A percentile compares a stretch with the other conserved stretches of the same genome.
These are phyloP conservation scores for Cryptosula pallasiana DNA, from an alignment of 2,888 invertebrate species.

Conservation along the genomic window DNA sequence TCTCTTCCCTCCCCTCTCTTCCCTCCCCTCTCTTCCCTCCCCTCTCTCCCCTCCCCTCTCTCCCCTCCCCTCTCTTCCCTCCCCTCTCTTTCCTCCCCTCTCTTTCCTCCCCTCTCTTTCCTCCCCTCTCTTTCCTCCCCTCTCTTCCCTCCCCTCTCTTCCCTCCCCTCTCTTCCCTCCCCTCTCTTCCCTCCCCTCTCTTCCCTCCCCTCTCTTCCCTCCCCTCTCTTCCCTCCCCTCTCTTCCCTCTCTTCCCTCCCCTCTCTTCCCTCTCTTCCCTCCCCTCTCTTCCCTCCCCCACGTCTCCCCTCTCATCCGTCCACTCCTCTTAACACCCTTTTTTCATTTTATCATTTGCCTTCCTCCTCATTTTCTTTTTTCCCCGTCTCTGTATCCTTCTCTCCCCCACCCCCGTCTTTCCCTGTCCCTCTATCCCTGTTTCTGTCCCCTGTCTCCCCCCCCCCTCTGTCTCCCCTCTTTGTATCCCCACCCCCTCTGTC, in stretches of 20 bases:
- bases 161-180: neutral
- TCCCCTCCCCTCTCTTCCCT: neutral
- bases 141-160: neutral
- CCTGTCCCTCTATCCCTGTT: no score
- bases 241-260: neutral
- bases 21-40: neutral
- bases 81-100: neutral
- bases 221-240: neutral
- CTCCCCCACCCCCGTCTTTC: neutral
- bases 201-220: neutral
- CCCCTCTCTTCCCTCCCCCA: neutral
- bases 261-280: neutral
- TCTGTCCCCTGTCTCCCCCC: no score
- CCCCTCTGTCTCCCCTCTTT: no score
- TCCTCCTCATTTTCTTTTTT: neutral
- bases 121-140: neutral
- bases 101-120: neutral
- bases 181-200: neutral
- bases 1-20: neutral
- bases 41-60: neutral
- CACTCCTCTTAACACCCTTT: neutral
- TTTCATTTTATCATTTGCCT: neutral
- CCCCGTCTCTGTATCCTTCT: neutral
- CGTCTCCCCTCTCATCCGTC: neutral
- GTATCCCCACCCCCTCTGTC: no score